Conservation (phyloP, 2,113 vertebrate genomes). For the Pyxicephalus adspersus region DNA sequence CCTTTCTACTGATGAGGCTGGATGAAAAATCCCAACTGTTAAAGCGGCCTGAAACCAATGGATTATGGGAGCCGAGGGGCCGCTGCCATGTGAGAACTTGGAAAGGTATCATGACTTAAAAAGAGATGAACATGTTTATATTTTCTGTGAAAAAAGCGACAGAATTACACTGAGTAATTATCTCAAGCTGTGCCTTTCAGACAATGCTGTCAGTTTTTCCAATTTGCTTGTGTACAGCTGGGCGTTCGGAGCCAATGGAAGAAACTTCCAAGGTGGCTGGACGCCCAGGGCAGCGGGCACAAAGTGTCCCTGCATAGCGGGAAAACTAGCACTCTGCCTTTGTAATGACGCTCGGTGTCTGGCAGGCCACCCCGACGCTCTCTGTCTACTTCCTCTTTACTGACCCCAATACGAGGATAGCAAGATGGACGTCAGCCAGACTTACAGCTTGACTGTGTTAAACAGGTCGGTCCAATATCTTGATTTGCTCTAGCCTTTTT, state of each 20-base stretch:
- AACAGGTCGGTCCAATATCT: constrained; percentile 10
- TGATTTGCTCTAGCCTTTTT: not conserved
- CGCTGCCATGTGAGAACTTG: constrained; percentile 46
- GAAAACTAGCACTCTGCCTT: not conserved
- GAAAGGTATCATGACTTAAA: constrained; percentile 62
- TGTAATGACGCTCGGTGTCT: constrained; percentile 8
- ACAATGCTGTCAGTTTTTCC: constrained; percentile 72
- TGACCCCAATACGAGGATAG: constrained; percentile 28
- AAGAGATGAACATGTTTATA: constrained; percentile 66
- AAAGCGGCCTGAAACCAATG: no score
- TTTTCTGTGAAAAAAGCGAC: constrained; percentile 62
- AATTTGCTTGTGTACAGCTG: constrained; percentile 66
- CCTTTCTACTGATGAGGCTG: not conserved
- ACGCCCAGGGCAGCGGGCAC: constrained; percentile 59
- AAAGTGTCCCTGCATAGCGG: constrained; percentile 32
- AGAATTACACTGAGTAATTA: constrained; percentile 64
- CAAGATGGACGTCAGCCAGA: constrained; percentile 9
- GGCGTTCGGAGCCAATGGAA: constrained; percentile 64
- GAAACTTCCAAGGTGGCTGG: constrained; percentile 62
- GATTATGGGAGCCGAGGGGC: not conserved
- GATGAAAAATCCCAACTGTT: not conserved
- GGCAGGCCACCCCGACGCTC: constrained; percentile 8
- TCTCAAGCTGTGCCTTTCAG: constrained; percentile 71
- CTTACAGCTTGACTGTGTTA: not conserved
- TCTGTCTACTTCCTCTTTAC: constrained; percentile 11